A percentile compares a stretch with the other conserved stretches of the same genome.
phyloP scores from a whole-genome alignment of 1,140 invertebrate species.

The Hyphantria cunea region DNA sequence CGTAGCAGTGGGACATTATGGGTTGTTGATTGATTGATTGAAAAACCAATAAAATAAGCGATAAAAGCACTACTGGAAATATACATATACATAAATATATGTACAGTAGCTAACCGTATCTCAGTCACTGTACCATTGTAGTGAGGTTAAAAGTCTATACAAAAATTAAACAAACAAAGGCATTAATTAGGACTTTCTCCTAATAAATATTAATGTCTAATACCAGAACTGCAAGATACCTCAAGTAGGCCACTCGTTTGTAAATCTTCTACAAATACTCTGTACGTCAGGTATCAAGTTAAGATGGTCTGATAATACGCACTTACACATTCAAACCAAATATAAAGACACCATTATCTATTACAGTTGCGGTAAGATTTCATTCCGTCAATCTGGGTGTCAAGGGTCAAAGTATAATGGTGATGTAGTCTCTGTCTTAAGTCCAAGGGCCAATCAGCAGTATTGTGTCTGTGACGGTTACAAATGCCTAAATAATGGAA shows the following conservation, averaged over 20 bases:
- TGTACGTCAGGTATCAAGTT: background rate
- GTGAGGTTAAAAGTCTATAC: slow-evolving; percentile 3
- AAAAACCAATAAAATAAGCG: too few relatives aligned
- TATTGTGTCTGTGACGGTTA: slow-evolving; percentile 59
- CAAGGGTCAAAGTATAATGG: slow-evolving; percentile 18
- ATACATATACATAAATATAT: too few relatives aligned
- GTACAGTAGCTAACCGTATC: slow-evolving; percentile 13
- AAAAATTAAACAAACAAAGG: slow-evolving; percentile 45
- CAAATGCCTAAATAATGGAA: slow-evolving; percentile 66
- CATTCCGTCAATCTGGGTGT: slow-evolving; percentile 7
- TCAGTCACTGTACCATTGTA: background rate
- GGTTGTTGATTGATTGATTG: too few relatives aligned
- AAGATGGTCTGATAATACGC: background rate
- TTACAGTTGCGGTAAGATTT: background rate
- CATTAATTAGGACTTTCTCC: slow-evolving; percentile 53
- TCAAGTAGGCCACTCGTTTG: slow-evolving; percentile 6
- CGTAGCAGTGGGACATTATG: too few relatives aligned
- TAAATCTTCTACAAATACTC: background rate
- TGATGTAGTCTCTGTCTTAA: slow-evolving; percentile 13
- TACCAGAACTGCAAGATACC: slow-evolving; percentile 26
- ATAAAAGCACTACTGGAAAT: too few relatives aligned
- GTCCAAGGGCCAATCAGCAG: slow-evolving; percentile 59
- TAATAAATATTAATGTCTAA: slow-evolving; percentile 65
- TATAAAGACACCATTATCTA: background rate
- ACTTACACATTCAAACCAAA: background rate